phyloP scores from a whole-genome alignment of 2,113 vertebrate genomes.

The Corynorhinus townsendii region DNA sequence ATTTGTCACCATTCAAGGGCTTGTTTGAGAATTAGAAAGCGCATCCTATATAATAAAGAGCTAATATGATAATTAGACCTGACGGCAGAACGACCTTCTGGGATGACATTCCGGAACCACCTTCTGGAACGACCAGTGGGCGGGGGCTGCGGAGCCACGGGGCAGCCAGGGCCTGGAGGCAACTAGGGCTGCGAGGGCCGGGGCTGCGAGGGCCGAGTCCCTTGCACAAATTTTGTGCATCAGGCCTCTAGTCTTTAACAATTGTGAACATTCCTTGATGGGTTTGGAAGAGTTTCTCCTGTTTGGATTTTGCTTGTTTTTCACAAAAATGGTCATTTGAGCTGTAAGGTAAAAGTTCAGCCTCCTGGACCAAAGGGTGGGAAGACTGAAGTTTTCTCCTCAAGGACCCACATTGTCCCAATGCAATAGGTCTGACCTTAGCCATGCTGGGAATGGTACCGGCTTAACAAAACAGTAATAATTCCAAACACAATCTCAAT shows the following conservation, averaged over 20 bases:
- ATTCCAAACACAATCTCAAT: no score
- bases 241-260: conserved; percentile 79
- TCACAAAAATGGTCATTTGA: conserved; percentile 90
- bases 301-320: conserved; percentile 93
- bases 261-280: conserved; percentile 86
- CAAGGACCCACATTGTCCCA: conserved; percentile 90
- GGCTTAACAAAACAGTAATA: no score
- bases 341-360: conserved; percentile 89
- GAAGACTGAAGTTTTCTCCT: conserved; percentile 88
- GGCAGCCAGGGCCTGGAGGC: no score
- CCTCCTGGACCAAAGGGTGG: conserved; percentile 88
- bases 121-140: no score
- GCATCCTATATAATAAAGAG: conserved; percentile 56
- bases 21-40: conserved; percentile 81
- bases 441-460: conserved; percentile 87
- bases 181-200: no score
- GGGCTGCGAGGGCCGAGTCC: no score
- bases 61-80: no score
- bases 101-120: no score
- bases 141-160: no score
- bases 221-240: no score
- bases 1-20: conserved; percentile 86
- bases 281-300: conserved; percentile 89
- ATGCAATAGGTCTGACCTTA: conserved; percentile 87
- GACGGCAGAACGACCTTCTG: no score